Conservation (phyloP, 1,140 invertebrate species). For the Cotesia vestalis region DNA sequence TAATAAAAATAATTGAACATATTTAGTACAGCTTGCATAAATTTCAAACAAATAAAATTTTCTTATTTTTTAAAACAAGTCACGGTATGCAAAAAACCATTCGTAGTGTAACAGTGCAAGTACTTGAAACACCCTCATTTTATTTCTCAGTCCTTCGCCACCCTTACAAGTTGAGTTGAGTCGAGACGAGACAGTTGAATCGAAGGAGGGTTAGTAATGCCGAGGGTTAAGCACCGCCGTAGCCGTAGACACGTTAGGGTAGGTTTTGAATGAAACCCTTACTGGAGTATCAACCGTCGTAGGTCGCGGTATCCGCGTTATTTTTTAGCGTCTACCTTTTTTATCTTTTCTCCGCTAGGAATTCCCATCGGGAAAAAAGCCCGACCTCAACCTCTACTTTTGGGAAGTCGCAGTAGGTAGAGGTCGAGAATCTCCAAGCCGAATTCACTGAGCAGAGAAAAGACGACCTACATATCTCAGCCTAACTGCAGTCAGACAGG, state of each 20-base stretch:
- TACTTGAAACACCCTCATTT: no score
- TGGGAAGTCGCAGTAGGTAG: not conserved
- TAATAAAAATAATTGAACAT: no score
- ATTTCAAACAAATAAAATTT: no score
- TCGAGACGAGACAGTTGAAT: no score
- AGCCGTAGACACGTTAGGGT: not conserved
- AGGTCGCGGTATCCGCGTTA: not conserved
- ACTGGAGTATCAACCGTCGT: not conserved
- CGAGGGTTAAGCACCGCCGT: not conserved
- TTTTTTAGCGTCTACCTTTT: not conserved
- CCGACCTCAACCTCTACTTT: not conserved
- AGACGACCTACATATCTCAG: constrained; percentile 32
- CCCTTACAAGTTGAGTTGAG: not conserved
- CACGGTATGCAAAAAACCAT: no score
- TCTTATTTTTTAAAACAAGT: no score
- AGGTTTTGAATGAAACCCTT: constrained; percentile 3
- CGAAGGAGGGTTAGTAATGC: no score
- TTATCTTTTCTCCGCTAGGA: not conserved
- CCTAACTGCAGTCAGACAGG: constrained; percentile 3
- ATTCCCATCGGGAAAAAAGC: no score
- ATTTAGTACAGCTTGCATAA: no score
- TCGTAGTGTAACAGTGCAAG: no score
- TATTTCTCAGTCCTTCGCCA: no score
- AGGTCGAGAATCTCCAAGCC: not conserved
- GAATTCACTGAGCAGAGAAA: constrained; percentile 15